A percentile compares a stretch with the other conserved stretches of the same genome.
These are phyloP conservation scores for Drosophila orena DNA, from an alignment of 1,140 invertebrate genomes.

Conservation along the genomic window DNA sequence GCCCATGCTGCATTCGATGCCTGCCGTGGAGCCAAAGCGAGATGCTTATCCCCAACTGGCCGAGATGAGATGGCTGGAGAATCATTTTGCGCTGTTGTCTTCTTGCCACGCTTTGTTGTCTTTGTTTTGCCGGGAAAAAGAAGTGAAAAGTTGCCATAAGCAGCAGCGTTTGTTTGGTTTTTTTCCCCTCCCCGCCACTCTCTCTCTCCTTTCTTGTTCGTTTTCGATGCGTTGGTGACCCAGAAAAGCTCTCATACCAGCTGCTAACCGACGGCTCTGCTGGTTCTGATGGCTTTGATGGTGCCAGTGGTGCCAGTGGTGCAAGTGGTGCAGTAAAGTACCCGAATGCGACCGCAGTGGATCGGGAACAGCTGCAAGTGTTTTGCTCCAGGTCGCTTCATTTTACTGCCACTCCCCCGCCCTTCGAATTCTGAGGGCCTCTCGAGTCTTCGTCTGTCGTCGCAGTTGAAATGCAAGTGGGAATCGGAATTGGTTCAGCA, in stretches of 20 bases:
- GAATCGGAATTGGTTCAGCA: conserved; percentile 40
- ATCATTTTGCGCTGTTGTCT: conserved; percentile 69
- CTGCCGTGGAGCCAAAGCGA: conserved; percentile 14
- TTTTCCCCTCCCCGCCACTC: too few species aligned
- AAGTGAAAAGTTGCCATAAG: conserved; percentile 59
- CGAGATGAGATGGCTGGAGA: conserved; percentile 52
- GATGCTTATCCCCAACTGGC: conserved; percentile 68
- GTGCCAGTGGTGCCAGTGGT: too few species aligned
- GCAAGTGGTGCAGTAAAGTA: not conserved
- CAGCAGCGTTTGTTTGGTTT: conserved; percentile 25
- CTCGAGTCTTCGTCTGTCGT: conserved; percentile 38
- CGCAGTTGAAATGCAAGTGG: conserved; percentile 35
- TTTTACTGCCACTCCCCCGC: conserved; percentile 19
- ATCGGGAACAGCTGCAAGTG: conserved; percentile 75
- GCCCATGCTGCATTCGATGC: conserved; percentile 23
- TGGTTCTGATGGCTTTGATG: conserved; percentile 9
- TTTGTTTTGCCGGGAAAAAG: conserved; percentile 34
- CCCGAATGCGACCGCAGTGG: conserved; percentile 47
- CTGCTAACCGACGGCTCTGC: conserved; percentile 27
- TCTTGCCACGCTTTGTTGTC: conserved; percentile 57
- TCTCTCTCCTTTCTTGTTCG: conserved; percentile 38
- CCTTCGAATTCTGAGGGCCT: conserved; percentile 6
- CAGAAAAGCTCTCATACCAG: conserved; percentile 81
- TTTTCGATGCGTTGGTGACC: conserved; percentile 80
- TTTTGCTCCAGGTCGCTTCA: conserved; percentile 48